Percentiles rank a stretch among this genome's conserved stretches.
phyloP scores from a whole-genome alignment of 2,113 vertebrate genomes.

The Nesospiza acunhae region DNA sequence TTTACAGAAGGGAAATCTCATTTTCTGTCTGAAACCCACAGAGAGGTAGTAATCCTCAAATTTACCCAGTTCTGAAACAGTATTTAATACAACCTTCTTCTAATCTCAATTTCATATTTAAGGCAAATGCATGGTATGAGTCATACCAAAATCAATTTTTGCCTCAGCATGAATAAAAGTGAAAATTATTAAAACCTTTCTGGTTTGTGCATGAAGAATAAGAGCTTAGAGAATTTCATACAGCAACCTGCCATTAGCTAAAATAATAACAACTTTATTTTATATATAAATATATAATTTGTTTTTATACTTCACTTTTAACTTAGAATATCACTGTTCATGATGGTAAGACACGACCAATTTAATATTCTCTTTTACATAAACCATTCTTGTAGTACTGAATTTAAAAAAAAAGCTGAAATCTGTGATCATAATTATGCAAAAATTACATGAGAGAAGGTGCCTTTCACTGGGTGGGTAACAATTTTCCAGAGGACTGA shows the following conservation, averaged over 20 bases:
- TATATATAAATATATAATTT: background rate
- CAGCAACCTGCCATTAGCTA: background rate
- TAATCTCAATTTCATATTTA: conserved; percentile 28
- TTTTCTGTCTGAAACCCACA: background rate
- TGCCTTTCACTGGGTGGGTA: background rate
- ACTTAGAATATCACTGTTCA: background rate
- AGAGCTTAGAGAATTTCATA: background rate
- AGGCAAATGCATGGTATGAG: conserved; percentile 9
- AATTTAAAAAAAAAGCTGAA: background rate
- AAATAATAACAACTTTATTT: background rate
- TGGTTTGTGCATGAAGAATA: background rate
- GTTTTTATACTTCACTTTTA: background rate
- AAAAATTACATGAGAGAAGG: background rate
- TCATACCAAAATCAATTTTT: conserved; percentile 31
- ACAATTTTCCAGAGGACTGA: background rate
- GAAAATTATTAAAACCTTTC: conserved; percentile 23
- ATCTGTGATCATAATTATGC: background rate
- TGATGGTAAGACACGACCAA: background rate
- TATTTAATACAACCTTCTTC: conserved; percentile 2
- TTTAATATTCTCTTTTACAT: background rate
- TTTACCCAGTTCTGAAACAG: background rate
- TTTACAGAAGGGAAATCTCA: background rate
- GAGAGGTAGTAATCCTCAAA: background rate
- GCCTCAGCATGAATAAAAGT: background rate
- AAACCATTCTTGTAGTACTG: background rate